Evolutionary conservation across 2,113 vertebrate genomes (phyloP), one percentile per base, ranked within the genome.

Genomic region (Corapipo altera): DNA sequence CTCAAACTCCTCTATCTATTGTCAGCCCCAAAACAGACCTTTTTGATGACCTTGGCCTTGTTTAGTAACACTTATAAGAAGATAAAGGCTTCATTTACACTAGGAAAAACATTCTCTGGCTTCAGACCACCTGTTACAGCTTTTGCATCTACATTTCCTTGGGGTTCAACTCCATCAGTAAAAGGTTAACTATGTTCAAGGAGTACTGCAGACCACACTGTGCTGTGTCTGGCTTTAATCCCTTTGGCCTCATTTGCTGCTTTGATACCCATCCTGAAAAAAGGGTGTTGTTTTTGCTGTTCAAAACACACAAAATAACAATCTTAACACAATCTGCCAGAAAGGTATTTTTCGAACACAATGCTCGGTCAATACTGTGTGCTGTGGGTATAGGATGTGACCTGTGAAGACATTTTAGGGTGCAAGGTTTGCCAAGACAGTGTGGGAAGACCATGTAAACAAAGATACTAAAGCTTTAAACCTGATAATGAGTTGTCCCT

Each of bases 331-430:
- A 81, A 39, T 22, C 35, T 55, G 17, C 18, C 18, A 59, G 57
- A 51, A 84, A 46, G 14, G 3, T 24, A 2, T 6, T 58, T 85
- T 85, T 62, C 18, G 32, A 86, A 73, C 10, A 30, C 0, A 0
- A 15, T 43, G 18, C 16, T 64, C 18, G 39, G 11, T 20, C 72
- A 74, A 2, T 78, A 43, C 15, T 32, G 18, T 15, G 21, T 33
- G 14, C 23, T 0, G 1, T 21, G 6, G 24, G 24, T 39, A 70
- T 12, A 73, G 28, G 22, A 69, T 0, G 2, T 44, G 58, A 66
- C 19, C 44, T 18, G 46, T 0, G 3, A 87, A 48, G 51, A 30
- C 32, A 71, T 78, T 80, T 77, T 46, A 44, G 19, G 19, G 8
- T 65, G 11, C 35, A 72, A 65, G 8, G 6, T 52, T 75, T 93